Evolutionary conservation across 1,140 invertebrate genomes (phyloP).

Genomic region (Drosophila pseudoobscura): DNA sequence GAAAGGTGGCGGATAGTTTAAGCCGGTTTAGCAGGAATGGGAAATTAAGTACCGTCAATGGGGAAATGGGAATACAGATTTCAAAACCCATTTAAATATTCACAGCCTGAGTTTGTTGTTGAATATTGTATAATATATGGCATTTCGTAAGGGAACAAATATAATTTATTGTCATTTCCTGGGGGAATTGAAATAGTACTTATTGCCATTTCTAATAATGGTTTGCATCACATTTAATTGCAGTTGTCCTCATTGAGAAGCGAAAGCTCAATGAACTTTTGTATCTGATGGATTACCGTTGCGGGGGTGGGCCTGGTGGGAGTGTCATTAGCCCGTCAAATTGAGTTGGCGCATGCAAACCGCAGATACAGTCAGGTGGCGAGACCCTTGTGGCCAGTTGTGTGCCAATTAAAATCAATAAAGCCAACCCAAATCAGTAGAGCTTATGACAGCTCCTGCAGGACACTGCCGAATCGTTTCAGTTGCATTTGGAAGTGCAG

Average conservation of each 20-base stretch:
- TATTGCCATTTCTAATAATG: too few species aligned
- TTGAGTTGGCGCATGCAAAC: constrained; percentile 47
- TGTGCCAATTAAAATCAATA: constrained; percentile 73
- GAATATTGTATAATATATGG: neutral
- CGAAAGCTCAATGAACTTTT: constrained; percentile 39
- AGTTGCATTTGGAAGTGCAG: constrained; percentile 38
- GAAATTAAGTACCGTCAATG: constrained; percentile 8
- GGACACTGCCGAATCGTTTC: constrained; percentile 12
- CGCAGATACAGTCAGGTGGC: neutral
- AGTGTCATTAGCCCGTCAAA: constrained; percentile 15
- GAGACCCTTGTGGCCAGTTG: constrained; percentile 14
- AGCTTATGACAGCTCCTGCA: constrained; percentile 33
- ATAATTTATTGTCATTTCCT: neutral
- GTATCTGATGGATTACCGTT: constrained; percentile 4
- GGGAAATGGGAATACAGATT: constrained; percentile 9
- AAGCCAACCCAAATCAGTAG: constrained; percentile 2
- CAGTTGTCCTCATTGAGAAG: neutral
- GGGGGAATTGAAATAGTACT: too few species aligned
- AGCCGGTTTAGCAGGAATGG: constrained; percentile 18
- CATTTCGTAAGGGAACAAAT: neutral
- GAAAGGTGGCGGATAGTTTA: constrained; percentile 3
- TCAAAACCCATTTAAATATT: constrained; percentile 8
- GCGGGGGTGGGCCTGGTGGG: neutral
- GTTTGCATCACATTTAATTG: too few species aligned
- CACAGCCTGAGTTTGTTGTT: neutral